Conservation (phyloP, 1,140 invertebrate genomes). For the Fopius arisanus region DNA sequence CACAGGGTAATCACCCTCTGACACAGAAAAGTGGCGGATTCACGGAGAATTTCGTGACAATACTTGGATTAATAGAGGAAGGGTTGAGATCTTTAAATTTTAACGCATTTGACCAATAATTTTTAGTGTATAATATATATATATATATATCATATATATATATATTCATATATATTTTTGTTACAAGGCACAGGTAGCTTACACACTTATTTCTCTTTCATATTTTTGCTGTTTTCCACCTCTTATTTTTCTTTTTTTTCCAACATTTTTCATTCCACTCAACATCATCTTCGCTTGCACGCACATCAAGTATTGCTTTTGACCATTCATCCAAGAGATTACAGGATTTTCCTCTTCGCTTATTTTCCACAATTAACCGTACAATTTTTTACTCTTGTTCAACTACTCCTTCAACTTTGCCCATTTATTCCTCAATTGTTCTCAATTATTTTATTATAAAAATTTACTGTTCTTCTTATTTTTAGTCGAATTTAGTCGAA, state of each 20-base stretch:
- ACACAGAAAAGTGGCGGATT: neutral
- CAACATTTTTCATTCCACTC: conserved; percentile 33
- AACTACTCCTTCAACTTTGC: neutral
- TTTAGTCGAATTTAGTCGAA: too few relatives aligned
- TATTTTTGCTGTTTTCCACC: conserved; percentile 29
- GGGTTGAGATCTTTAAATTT: neutral
- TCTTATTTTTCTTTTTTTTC: conserved; percentile 23
- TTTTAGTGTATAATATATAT: conserved; percentile 51
- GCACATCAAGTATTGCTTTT: conserved; percentile 22
- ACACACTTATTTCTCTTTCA: conserved; percentile 49
- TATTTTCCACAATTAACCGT: neutral
- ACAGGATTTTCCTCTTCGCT: conserved; percentile 24
- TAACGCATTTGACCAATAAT: neutral
- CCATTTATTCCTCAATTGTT: neutral
- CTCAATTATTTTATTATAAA: too few relatives aligned
- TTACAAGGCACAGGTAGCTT: conserved; percentile 66
- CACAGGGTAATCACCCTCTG: too few relatives aligned
- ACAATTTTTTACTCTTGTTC: conserved; percentile 19
- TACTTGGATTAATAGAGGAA: neutral
- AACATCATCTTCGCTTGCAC: neutral
- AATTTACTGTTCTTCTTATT: too few relatives aligned
- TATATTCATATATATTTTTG: conserved; percentile 41
- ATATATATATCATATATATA: conserved; percentile 26
- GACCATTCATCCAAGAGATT: conserved; percentile 25
- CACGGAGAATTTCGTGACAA: neutral